phyloP scores from a whole-genome alignment of 2,888 invertebrate genomes.

The Chironomus tentans region DNA sequence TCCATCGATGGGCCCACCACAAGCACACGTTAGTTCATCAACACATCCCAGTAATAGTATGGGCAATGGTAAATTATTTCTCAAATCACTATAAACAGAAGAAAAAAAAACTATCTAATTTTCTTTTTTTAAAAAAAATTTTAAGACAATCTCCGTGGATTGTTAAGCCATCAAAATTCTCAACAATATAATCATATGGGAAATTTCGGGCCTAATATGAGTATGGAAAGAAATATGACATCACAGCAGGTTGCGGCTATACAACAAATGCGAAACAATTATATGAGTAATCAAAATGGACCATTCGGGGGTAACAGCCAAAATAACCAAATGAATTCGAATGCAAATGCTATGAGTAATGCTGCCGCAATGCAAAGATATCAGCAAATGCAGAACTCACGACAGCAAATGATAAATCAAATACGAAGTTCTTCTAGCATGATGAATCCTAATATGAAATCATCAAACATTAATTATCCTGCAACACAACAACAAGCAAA shows the following conservation, averaged over 20 bases:
- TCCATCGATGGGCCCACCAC: constrained; percentile 37
- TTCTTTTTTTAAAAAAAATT: too few relatives aligned
- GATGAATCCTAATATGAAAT: constrained; percentile 16
- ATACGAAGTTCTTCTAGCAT: constrained; percentile 8
- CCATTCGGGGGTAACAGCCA: constrained; percentile 25
- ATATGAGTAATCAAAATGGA: not conserved
- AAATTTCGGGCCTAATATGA: not conserved
- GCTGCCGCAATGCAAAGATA: constrained; percentile 14
- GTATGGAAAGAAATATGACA: constrained; percentile 5
- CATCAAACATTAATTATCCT: not conserved
- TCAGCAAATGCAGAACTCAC: not conserved
- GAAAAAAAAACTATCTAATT: too few relatives aligned
- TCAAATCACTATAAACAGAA: too few relatives aligned
- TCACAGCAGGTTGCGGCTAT: constrained; percentile 5
- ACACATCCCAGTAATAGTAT: constrained; percentile 53
- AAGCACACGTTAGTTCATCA: constrained; percentile 55
- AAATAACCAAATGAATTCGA: constrained; percentile 26
- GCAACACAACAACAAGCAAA: not conserved
- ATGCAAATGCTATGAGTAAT: constrained; percentile 3
- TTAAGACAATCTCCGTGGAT: constrained; percentile 34
- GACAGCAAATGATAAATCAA: constrained; percentile 6
- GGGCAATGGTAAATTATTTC: constrained; percentile 36
- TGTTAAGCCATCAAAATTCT: constrained; percentile 40
- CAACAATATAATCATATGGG: constrained; percentile 1
- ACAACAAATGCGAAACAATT: constrained; percentile 20